Evolutionary conservation across 2,888 invertebrate genomes (phyloP).

Genomic region (Augochlorella aurata): DNA sequence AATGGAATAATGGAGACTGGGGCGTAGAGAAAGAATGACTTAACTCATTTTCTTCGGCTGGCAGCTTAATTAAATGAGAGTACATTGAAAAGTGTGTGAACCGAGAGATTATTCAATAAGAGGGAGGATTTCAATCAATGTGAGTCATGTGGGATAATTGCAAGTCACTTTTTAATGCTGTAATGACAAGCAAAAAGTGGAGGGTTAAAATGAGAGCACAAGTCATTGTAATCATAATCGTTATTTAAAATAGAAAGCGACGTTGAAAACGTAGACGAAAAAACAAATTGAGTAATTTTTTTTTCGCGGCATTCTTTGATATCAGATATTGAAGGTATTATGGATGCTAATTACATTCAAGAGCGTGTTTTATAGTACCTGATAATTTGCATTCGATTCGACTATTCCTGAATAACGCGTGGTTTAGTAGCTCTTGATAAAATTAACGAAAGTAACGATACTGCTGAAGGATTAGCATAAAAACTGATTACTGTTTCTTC

Average conservation of each 20-base stretch:
- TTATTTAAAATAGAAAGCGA: neutral
- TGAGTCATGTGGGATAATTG: neutral
- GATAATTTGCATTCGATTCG: neutral
- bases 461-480: conserved; percentile 22
- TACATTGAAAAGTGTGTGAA: neutral
- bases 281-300: neutral
- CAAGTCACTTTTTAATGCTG: neutral
- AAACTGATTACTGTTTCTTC: conserved; percentile 29
- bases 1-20: neutral
- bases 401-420: neutral
- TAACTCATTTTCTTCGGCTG: neutral
- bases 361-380: neutral
- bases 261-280: neutral
- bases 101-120: neutral
- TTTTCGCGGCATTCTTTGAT: neutral
- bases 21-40: neutral
- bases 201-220: neutral
- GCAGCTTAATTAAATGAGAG: neutral
- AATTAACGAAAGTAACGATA: conserved; percentile 24
- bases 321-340: neutral
- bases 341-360: neutral
- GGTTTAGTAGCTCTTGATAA: conserved; percentile 7
- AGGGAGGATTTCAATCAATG: conserved; percentile 5
- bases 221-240: neutral
- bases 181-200: neutral